These are phyloP conservation scores for Indicator maculatus DNA, from an alignment of 2,113 vertebrate genomes.

Conservation along the genomic window DNA sequence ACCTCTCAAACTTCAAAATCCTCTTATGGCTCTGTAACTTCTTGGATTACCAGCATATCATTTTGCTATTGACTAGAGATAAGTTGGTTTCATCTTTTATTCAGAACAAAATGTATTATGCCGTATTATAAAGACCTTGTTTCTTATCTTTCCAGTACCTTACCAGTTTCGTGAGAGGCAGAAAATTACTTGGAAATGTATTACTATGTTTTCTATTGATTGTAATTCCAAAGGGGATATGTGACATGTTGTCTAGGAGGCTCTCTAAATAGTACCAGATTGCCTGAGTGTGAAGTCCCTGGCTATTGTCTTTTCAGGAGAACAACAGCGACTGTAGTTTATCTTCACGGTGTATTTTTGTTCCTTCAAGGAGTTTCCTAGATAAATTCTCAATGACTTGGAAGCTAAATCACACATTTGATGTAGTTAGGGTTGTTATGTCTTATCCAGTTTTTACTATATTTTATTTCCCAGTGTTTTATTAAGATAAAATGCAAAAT, in stretches of 20 bases:
- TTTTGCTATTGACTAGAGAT: background rate
- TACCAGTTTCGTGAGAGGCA: background rate
- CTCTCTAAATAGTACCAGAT: background rate
- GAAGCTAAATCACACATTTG: background rate
- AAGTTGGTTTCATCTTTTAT: background rate
- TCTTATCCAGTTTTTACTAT: background rate
- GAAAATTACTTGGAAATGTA: background rate
- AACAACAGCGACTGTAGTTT: background rate
- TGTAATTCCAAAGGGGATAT: background rate
- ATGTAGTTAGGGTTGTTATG: background rate
- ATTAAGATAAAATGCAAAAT: background rate
- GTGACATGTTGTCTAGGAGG: background rate
- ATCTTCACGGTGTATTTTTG: background rate
- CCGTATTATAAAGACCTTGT: background rate
- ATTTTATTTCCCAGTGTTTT: background rate
- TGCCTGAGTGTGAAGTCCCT: background rate
- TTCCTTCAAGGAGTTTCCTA: background rate
- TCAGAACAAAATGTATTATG: background rate
- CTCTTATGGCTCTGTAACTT: background rate
- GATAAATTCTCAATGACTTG: background rate
- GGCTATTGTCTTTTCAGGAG: background rate
- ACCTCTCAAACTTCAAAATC: background rate
- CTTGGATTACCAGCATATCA: background rate
- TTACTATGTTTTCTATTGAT: background rate
- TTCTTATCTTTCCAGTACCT: background rate